Evolutionary conservation across 2,888 invertebrate genomes (phyloP).

Genomic region (Heteropelma amictum): DNA sequence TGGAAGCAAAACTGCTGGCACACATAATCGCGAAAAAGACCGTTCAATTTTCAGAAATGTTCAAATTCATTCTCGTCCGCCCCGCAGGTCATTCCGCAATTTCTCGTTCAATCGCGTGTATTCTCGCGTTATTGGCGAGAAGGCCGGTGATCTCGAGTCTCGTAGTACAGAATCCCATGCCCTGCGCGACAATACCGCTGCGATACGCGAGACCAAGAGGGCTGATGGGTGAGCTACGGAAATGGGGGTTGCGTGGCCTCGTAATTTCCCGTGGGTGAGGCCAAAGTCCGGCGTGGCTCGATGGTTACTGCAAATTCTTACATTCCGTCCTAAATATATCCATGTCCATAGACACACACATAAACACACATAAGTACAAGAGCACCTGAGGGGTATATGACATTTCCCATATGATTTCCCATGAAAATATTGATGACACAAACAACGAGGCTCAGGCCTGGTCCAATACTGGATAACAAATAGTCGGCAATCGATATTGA

Average conservation of each 20-base stretch:
- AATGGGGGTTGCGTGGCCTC: slow-evolving; percentile 17
- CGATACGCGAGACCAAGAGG: background rate
- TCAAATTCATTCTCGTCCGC: background rate
- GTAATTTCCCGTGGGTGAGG: slow-evolving; percentile 52
- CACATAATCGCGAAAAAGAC: background rate
- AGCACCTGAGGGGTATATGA: too few species aligned
- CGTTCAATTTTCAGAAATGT: background rate
- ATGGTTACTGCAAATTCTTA: slow-evolving; percentile 26
- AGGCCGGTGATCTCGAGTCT: slow-evolving; percentile 2
- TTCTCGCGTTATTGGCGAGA: background rate
- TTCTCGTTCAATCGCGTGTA: background rate
- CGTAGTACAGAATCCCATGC: background rate
- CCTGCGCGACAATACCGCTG: slow-evolving; percentile 14
- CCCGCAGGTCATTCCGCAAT: background rate
- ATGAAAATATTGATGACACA: too few species aligned
- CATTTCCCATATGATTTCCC: too few species aligned
- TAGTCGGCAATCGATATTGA: too few species aligned
- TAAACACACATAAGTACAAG: too few species aligned
- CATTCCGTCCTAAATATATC: background rate
- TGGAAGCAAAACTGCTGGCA: background rate
- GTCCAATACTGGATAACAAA: too few species aligned
- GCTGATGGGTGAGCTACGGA: background rate
- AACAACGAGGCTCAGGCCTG: too few species aligned
- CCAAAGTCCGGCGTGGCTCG: background rate
- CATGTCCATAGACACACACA: background rate